These are phyloP conservation scores for Opisthograptis luteolata DNA, from an alignment of 2,888 invertebrate species.

Conservation along the genomic window DNA sequence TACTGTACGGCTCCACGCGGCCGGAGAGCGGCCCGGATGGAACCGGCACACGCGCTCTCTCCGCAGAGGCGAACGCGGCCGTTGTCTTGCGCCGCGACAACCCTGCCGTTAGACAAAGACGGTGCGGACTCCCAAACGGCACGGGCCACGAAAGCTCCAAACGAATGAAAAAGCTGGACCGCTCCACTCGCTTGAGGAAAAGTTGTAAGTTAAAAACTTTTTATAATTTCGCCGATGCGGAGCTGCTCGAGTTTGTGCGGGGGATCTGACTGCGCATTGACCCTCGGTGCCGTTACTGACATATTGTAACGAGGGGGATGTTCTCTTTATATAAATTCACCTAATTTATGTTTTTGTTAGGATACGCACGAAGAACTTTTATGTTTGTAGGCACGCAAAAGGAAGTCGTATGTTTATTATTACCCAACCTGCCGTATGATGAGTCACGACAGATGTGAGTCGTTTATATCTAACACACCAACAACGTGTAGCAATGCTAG, in stretches of 20 bases:
- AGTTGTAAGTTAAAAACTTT: constrained; percentile 82
- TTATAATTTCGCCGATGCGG: constrained; percentile 75
- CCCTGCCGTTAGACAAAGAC: constrained; percentile 62
- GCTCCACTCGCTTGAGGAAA: constrained; percentile 68
- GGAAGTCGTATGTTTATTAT: constrained; percentile 77
- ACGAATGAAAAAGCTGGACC: constrained; percentile 66
- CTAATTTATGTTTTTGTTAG: constrained; percentile 82
- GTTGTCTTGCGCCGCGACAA: constrained; percentile 21
- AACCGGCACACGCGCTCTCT: constrained; percentile 54
- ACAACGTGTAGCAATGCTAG: constrained; percentile 60
- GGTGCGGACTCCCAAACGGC: constrained; percentile 43
- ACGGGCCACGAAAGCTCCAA: constrained; percentile 56
- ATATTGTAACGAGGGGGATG: constrained; percentile 82
- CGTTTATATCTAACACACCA: too few relatives aligned
- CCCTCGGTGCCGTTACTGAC: constrained; percentile 76
- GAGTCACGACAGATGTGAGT: constrained; percentile 48
- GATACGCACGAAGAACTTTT: constrained; percentile 82
- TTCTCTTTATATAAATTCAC: constrained; percentile 80
- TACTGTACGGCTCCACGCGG: constrained; percentile 8
- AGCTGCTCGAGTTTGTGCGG: constrained; percentile 65
- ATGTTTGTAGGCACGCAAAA: constrained; percentile 79
- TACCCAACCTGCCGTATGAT: constrained; percentile 60
- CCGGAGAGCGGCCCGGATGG: constrained; percentile 43
- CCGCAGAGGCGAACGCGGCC: constrained; percentile 28
- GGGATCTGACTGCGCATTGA: constrained; percentile 74